Evolutionary conservation across 2,888 invertebrate genomes (phyloP).

Genomic region (Hirtodrosophila duncani): DNA sequence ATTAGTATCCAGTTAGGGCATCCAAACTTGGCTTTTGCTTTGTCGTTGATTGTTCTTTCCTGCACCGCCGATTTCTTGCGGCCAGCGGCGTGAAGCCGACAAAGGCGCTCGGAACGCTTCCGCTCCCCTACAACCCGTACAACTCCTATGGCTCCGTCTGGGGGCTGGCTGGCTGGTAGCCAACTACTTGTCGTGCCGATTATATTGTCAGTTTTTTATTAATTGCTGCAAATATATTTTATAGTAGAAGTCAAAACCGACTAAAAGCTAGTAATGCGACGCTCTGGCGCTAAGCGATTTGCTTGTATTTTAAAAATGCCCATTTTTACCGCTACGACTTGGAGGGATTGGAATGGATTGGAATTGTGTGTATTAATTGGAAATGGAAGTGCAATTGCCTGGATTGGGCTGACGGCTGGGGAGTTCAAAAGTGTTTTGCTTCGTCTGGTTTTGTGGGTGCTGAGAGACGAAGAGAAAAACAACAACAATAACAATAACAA

Average conservation of each 20-base stretch:
- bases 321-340: background rate
- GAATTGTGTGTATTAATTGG: background rate
- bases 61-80: slow-evolving; percentile 38
- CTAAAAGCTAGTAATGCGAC: slow-evolving; percentile 12
- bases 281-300: slow-evolving; percentile 58
- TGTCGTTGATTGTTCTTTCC: background rate
- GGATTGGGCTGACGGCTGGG: too few relatives aligned
- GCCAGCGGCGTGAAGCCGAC: slow-evolving; percentile 46
- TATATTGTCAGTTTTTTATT: slow-evolving; percentile 77
- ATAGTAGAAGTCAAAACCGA: background rate
- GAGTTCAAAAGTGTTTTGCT: too few relatives aligned
- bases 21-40: background rate
- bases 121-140: background rate
- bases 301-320: slow-evolving; percentile 4
- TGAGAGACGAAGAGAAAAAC: too few relatives aligned
- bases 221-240: slow-evolving; percentile 70
- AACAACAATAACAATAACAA: too few relatives aligned
- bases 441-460: too few relatives aligned
- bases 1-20: too few relatives aligned
- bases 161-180: slow-evolving; percentile 64
- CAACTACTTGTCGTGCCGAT: slow-evolving; percentile 74
- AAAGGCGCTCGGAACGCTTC: slow-evolving; percentile 43
- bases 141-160: slow-evolving; percentile 18
- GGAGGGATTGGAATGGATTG: slow-evolving; percentile 6
- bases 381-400: too few relatives aligned